A percentile compares a stretch with the other conserved stretches of the same genome.
Evolutionary conservation across 2,113 vertebrate species (phyloP).

Genomic region (Rattus rattus): DNA sequence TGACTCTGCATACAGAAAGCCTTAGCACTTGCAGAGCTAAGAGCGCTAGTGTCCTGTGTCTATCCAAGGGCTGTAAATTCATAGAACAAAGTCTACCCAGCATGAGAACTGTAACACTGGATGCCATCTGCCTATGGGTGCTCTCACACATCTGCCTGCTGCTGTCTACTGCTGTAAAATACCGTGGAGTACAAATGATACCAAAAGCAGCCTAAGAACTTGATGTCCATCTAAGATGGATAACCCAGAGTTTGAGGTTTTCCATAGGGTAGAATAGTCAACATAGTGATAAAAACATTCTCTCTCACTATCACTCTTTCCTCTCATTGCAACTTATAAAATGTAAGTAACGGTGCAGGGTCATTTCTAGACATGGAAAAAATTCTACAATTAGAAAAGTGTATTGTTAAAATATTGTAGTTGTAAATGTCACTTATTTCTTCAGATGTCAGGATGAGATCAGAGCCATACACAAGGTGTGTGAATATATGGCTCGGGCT

Average conservation of each 20-base stretch:
- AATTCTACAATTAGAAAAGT: neutral
- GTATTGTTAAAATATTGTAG: neutral
- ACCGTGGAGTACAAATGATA: neutral
- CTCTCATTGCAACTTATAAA: neutral
- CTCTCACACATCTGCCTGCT: neutral
- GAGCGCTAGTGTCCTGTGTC: neutral
- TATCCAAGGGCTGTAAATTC: too few species aligned
- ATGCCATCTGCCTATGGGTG: neutral
- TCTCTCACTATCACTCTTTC: neutral
- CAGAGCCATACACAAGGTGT: too few species aligned
- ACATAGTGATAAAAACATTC: neutral
- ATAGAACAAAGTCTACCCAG: neutral
- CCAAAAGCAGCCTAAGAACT: neutral
- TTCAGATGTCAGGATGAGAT: too few species aligned
- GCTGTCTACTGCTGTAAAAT: neutral
- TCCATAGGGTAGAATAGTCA: neutral
- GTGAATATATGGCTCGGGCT: too few species aligned
- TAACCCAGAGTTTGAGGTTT: neutral
- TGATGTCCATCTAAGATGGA: too few species aligned
- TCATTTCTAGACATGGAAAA: neutral
- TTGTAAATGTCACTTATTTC: too few species aligned
- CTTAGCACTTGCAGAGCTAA: neutral
- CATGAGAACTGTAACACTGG: too few species aligned
- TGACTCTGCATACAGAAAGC: neutral
- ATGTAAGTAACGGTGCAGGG: neutral